These are phyloP conservation scores for Falco naumanni DNA, from an alignment of 2,797 vertebrate species.

Conservation along the genomic window DNA sequence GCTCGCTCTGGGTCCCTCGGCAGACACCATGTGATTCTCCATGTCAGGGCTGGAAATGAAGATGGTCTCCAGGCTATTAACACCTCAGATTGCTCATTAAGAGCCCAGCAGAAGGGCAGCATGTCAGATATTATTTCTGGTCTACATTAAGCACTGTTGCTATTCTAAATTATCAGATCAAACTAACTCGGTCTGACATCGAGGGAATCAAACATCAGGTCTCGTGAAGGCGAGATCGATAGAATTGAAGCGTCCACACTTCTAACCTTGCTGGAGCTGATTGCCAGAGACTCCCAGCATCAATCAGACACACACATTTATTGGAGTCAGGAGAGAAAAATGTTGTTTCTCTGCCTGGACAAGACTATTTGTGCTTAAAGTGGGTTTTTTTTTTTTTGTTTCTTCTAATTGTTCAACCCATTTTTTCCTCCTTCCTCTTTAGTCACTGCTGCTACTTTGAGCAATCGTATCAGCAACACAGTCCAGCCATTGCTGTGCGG, in stretches of 20 bases:
- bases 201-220: conserved; percentile 27
- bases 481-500: neutral
- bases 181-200: conserved; percentile 38
- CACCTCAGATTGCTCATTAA: conserved; percentile 49
- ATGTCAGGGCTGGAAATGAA: conserved; percentile 19
- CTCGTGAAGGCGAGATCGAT: conserved; percentile 41
- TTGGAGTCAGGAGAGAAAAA: neutral
- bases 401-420: neutral
- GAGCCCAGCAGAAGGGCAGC: conserved; percentile 12
- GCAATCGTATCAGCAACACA: neutral
- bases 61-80: conserved; percentile 41
- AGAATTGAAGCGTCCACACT: neutral
- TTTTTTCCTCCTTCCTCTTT: neutral
- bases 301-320: neutral
- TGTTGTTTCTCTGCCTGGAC: neutral
- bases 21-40: conserved; percentile 24
- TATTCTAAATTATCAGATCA: conserved; percentile 57
- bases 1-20: neutral
- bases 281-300: neutral
- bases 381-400: neutral
- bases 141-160: conserved; percentile 37
- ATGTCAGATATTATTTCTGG: conserved; percentile 26
- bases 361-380: neutral
- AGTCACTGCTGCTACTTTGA: neutral
- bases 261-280: neutral